Percentiles rank a stretch among this genome's conserved stretches.
Evolutionary conservation across 2,888 invertebrate species (phyloP).

Genomic region (Stramonita haemastoma): DNA sequence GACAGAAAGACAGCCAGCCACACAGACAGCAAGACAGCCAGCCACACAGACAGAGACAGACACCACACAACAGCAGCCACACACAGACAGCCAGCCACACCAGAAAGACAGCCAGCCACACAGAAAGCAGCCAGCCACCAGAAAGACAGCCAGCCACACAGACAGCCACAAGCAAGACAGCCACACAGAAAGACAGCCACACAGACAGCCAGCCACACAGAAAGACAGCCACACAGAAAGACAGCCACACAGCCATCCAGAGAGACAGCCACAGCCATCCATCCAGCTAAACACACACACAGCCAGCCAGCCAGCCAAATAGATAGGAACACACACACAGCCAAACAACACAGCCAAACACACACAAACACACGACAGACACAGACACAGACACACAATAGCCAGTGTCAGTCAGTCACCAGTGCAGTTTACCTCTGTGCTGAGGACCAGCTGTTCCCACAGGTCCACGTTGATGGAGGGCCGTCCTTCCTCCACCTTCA

Average conservation of each 20-base stretch:
- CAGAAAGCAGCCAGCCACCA: too few relatives aligned
- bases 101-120: too few relatives aligned
- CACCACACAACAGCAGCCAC: background rate
- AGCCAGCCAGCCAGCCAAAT: background rate
- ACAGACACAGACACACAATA: background rate
- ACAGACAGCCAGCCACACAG: background rate
- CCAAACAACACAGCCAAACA: background rate
- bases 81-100: too few relatives aligned
- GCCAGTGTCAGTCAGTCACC: background rate
- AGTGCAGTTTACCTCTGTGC: constrained; percentile 59
- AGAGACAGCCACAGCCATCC: background rate
- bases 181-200: background rate
- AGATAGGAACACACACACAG: background rate
- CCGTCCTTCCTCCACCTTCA: constrained; percentile 47
- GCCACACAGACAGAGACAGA: background rate
- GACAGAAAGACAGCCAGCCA: background rate
- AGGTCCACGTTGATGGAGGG: constrained; percentile 59
- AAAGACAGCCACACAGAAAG: background rate
- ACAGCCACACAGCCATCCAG: background rate
- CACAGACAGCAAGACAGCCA: background rate
- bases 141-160: background rate
- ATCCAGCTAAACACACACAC: background rate
- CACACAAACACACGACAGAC: background rate
- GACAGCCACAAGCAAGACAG: background rate
- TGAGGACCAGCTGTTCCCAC: constrained; percentile 63